Conservation (phyloP, 2,113 vertebrate genomes). For the Tetrao urogallus region DNA sequence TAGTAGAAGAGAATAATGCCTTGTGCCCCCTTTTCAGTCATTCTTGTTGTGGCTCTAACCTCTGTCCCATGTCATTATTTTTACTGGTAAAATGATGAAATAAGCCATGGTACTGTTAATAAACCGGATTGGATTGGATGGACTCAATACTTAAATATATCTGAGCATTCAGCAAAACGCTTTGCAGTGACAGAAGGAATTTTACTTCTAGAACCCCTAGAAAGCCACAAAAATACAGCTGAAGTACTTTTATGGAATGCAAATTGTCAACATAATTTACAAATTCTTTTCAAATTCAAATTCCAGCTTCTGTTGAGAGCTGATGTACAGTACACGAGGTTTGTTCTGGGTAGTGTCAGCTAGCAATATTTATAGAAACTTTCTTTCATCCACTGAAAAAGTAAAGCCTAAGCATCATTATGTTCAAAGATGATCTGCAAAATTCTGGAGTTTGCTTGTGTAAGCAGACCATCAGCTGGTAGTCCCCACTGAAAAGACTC, state of each 20-base stretch:
- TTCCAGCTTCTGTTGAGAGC: slow-evolving; percentile 38
- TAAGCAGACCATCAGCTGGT: slow-evolving; percentile 58
- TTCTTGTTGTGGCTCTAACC: slow-evolving; percentile 27
- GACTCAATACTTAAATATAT: slow-evolving; percentile 41
- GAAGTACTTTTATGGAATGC: slow-evolving; percentile 39
- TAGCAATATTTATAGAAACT: slow-evolving; percentile 54
- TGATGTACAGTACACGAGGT: slow-evolving; percentile 43
- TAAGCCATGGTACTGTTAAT: not conserved
- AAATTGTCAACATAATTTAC: slow-evolving; percentile 52
- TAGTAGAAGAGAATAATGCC: slow-evolving; percentile 14
- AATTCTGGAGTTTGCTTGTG: slow-evolving; percentile 49
- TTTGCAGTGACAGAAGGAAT: not conserved
- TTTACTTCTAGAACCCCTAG: slow-evolving; percentile 30
- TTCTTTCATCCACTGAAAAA: slow-evolving; percentile 34
- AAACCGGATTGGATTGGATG: slow-evolving; percentile 1
- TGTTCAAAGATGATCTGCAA: slow-evolving; percentile 39
- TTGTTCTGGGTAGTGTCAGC: slow-evolving; percentile 28
- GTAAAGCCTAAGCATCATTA: not conserved
- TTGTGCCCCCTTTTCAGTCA: slow-evolving; percentile 2
- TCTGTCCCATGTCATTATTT: not conserved
- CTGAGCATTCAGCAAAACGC: not conserved
- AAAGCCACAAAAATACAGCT: slow-evolving; percentile 41
- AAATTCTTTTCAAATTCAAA: slow-evolving; percentile 67
- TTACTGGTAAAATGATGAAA: slow-evolving; percentile 25
- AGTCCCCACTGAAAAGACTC: not conserved